These are phyloP conservation scores for Allacma fusca DNA, from an alignment of 2,888 invertebrate genomes.

Conservation along the genomic window DNA sequence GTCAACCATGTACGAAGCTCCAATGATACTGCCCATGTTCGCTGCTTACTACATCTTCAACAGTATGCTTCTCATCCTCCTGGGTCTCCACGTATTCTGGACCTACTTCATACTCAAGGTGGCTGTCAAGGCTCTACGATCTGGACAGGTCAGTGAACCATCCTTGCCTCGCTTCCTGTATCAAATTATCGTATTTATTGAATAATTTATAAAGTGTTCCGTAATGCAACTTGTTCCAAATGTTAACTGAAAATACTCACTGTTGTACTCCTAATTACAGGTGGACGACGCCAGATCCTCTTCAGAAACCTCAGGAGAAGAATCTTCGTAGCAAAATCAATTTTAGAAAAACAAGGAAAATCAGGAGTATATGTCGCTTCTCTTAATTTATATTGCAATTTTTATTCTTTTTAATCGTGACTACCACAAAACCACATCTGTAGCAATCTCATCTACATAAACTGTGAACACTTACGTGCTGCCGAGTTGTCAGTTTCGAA, in stretches of 20 bases:
- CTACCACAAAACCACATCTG: not conserved
- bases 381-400: not conserved
- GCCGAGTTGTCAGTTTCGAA: too few species aligned
- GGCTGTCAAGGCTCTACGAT: constrained; percentile 35
- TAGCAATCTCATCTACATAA: not conserved
- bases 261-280: not conserved
- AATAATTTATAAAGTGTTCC: too few species aligned
- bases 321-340: not conserved
- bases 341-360: not conserved
- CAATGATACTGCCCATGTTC: constrained; percentile 85
- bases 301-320: constrained; percentile 24
- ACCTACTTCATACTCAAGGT: constrained; percentile 48
- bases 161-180: not conserved
- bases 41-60: constrained; percentile 77
- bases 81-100: constrained; percentile 49
- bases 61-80: constrained; percentile 45
- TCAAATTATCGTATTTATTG: not conserved
- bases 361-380: not conserved
- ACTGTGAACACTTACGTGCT: too few species aligned
- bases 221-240: too few species aligned
- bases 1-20: constrained; percentile 84
- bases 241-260: not conserved
- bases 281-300: constrained; percentile 42
- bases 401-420: not conserved
- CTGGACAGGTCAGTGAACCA: constrained; percentile 24